Conservation (phyloP, 2,797 vertebrate species). For the Emys orbicularis region DNA sequence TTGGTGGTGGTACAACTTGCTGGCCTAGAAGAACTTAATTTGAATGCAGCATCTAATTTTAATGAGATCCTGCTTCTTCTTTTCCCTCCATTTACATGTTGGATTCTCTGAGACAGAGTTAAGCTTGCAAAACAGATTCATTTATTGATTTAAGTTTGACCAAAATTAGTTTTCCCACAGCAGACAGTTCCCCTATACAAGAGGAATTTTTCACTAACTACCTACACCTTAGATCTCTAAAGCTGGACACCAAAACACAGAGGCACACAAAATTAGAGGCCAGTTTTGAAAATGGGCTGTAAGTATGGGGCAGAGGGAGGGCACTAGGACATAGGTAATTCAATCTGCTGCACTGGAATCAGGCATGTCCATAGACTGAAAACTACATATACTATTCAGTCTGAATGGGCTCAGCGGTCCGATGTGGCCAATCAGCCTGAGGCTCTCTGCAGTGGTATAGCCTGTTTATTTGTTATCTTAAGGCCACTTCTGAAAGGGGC, state of each 20-base stretch:
- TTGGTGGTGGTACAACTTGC: not conserved
- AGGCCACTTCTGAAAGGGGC: not conserved
- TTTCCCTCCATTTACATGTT: not conserved
- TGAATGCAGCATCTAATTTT: not conserved
- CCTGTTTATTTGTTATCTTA: not conserved
- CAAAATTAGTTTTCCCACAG: not conserved
- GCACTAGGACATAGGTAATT: not conserved
- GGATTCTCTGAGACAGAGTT: not conserved
- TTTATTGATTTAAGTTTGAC: not conserved
- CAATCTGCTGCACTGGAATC: fast-evolving
- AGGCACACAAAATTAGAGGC: not conserved
- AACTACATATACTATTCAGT: fast-evolving
- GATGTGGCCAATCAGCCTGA: not conserved
- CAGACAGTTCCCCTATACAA: not conserved
- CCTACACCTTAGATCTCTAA: not conserved
- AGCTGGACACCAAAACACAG: not conserved
- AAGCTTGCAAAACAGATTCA: not conserved
- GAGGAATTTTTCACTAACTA: not conserved
- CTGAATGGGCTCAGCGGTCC: not conserved
- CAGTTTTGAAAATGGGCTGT: not conserved
- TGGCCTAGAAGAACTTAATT: not conserved
- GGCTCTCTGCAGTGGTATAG: not conserved
- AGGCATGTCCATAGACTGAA: not conserved
- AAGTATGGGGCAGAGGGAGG: not conserved
- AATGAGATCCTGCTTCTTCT: not conserved